A percentile compares a stretch with the other conserved stretches of the same genome.
Conservation (phyloP, 2,113 vertebrate genomes). For the Xerus inauris region DNA sequence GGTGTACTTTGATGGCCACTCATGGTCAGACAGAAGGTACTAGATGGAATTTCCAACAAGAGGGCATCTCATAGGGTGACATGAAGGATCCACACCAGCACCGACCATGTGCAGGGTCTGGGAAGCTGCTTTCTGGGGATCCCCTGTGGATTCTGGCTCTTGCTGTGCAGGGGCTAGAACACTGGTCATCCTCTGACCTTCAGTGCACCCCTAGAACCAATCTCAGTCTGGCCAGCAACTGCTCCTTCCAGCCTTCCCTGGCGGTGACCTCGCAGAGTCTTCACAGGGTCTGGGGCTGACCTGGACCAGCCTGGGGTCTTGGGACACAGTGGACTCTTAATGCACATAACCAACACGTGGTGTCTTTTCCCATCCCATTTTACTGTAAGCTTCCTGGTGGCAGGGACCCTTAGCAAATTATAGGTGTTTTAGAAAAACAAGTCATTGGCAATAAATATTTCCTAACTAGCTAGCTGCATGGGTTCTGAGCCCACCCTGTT, state of each 20-base stretch:
- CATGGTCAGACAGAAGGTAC: neutral
- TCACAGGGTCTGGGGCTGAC: too few relatives aligned
- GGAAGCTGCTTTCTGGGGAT: neutral
- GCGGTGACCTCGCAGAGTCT: neutral
- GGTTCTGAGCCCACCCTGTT: neutral
- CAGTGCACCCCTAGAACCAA: neutral
- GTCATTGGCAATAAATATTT: neutral
- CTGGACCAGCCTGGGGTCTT: neutral
- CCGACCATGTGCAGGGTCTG: neutral
- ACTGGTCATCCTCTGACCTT: neutral
- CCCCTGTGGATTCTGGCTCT: neutral
- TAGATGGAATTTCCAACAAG: neutral
- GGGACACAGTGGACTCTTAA: neutral
- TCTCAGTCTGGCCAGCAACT: too few relatives aligned
- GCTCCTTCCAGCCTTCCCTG: fast-evolving
- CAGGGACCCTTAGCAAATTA: neutral
- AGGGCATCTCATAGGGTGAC: fast-evolving
- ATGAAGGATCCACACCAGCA: neutral
- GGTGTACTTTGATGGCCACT: neutral
- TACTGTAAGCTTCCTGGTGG: neutral
- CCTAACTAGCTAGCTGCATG: neutral
- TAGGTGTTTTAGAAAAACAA: neutral
- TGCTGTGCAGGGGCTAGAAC: fast-evolving
- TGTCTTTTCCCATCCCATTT: too few relatives aligned
- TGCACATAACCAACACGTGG: fast-evolving